These are phyloP conservation scores for Drosophila ironensis DNA, from an alignment of 1,140 invertebrate species.

Conservation along the genomic window DNA sequence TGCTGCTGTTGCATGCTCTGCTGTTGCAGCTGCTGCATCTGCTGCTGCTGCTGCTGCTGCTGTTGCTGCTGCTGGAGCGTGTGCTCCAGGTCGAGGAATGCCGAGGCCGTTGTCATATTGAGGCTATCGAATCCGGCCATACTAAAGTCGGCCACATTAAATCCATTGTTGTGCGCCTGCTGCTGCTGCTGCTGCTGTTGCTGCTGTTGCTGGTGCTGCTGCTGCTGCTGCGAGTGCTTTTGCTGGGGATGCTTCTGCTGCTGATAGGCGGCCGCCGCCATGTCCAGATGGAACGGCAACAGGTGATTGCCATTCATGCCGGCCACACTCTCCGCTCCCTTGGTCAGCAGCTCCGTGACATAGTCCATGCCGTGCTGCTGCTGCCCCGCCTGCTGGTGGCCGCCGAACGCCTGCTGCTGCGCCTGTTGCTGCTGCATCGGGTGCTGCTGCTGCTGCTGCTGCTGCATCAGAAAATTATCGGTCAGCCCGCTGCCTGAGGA, in stretches of 20 bases:
- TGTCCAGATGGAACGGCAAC: slow-evolving; percentile 63
- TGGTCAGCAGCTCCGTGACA: slow-evolving; percentile 69
- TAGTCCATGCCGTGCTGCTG: slow-evolving; percentile 68
- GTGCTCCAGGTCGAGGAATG: slow-evolving; percentile 51
- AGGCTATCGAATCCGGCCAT: slow-evolving; percentile 56
- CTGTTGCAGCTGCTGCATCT: slow-evolving; percentile 20
- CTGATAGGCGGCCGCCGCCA: slow-evolving; percentile 46
- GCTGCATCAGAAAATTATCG: slow-evolving; percentile 73
- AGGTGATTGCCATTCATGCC: slow-evolving; percentile 79
- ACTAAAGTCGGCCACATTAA: slow-evolving; percentile 63
- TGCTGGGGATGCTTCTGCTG: slow-evolving; percentile 49
- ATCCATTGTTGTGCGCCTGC: slow-evolving; percentile 71
- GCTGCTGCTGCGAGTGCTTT: slow-evolving; percentile 52
- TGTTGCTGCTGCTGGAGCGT: slow-evolving; percentile 47
- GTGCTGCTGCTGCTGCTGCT: slow-evolving; percentile 56
- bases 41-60: slow-evolving; percentile 30
- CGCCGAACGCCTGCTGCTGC: slow-evolving; percentile 41
- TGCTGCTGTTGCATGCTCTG: slow-evolving; percentile 34
- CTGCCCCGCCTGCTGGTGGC: slow-evolving; percentile 46
- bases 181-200: slow-evolving; percentile 50
- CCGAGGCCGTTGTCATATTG: slow-evolving; percentile 33
- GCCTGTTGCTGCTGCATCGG: too few relatives aligned
- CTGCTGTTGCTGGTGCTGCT: slow-evolving; percentile 50
- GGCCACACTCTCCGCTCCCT: slow-evolving; percentile 58
- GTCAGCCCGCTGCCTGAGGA: slow-evolving; percentile 28